These are phyloP conservation scores for Columbina picui DNA, from an alignment of 2,113 vertebrate genomes.

Conservation along the genomic window DNA sequence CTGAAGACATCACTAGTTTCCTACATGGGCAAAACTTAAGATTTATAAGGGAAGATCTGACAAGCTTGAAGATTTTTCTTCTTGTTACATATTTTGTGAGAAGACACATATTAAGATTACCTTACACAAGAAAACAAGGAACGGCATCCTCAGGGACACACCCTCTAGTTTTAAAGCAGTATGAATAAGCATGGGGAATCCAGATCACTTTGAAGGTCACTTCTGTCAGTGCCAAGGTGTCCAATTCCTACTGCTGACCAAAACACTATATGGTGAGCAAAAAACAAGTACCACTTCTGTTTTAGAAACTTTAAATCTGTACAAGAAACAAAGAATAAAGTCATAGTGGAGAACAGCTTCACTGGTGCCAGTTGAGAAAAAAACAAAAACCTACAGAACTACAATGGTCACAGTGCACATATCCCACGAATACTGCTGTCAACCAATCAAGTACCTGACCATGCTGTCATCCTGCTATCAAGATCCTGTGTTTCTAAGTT, in stretches of 20 bases:
- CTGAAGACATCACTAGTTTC: not conserved
- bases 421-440: not conserved
- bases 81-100: not conserved
- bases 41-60: not conserved
- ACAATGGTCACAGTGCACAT: fast-evolving
- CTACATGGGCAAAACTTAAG: fast-evolving
- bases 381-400: not conserved
- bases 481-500: not conserved
- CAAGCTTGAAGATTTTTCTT: not conserved
- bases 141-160: not conserved
- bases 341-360: not conserved
- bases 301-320: not conserved
- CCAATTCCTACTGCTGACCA: not conserved
- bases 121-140: not conserved
- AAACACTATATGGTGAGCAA: not conserved
- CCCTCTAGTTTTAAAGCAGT: not conserved
- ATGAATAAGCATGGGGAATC: not conserved
- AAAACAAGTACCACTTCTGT: not conserved
- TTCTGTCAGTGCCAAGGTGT: not conserved
- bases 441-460: not conserved
- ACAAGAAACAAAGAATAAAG: not conserved
- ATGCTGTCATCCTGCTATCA: not conserved
- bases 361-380: not conserved
- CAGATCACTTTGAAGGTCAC: not conserved
- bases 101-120: not conserved